Base-by-base conservation (phyloP, 1,140 invertebrate genomes). In the Mesaphorura yosii region DNA sequence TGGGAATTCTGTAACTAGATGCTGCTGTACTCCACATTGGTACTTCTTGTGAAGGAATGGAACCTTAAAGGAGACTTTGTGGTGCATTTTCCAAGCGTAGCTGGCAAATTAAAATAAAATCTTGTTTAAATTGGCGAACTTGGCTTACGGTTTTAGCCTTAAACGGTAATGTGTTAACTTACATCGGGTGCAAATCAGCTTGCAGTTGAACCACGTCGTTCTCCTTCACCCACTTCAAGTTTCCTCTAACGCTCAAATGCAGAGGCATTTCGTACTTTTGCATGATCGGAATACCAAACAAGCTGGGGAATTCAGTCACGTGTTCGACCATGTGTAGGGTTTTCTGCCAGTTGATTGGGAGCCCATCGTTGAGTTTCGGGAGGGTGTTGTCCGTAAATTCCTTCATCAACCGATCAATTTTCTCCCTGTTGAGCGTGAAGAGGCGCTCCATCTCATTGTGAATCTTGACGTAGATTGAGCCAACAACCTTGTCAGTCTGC, bases 371-470 rank as follows among this genome's bases (percentile, higher is more conserved):
- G 10, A 56, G 26, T 15, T 56, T 46, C 19, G 41, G 20, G 25
- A 52, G 22, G 0, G 25, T 1, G 1, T 51, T 28, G 2, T 22
- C 23, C 34, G 44, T 52, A 20, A 41, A 41, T 15, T 20, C 48
- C 41, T 34, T 49, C 17, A 34, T 45, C 17, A 26, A 40, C 6
- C 28, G 1, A 23, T 57, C 47, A 20, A 57, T 48, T 7, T 29
- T 28, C 19, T 53, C 19, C n/a, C 42, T 28, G 26, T 48, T 40
- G 3, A 60, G 4, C 2, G 25, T 23, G 31, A 53, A 52, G 7
- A 63, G 15, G 19, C 61, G 57, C 50, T 57, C 42, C 40, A 63
- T 56, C 39, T 57, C 61, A 27, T 59, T 52, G 39, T 56, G 51
- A 45, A 59, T 31, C 2, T 54, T 59, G 28, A 63, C 14, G 45